phyloP scores from a whole-genome alignment of 2,113 vertebrate species.

The Sitta europaea region DNA sequence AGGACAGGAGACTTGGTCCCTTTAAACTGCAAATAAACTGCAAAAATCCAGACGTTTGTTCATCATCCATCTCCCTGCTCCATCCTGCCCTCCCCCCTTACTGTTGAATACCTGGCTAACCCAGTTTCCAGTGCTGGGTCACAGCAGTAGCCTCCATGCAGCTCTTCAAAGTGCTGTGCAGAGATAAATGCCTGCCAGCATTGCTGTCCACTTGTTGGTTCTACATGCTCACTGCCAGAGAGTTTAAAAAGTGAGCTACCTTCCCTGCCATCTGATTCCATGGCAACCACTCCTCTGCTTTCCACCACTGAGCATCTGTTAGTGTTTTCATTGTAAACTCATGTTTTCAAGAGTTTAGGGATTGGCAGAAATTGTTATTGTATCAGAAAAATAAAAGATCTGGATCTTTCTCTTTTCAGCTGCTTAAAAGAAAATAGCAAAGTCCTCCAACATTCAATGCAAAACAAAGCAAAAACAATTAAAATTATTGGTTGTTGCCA shows the following conservation, averaged over 20 bases:
- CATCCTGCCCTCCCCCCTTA: fast-evolving
- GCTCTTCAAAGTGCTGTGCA: background rate
- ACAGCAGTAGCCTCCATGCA: background rate
- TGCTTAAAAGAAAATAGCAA: background rate
- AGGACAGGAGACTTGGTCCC: background rate
- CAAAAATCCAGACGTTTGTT: background rate
- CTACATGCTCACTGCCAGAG: background rate
- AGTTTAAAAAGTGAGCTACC: slow-evolving; percentile 28
- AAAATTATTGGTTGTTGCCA: background rate
- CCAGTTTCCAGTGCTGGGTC: background rate
- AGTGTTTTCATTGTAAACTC: slow-evolving; percentile 27
- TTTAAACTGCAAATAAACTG: background rate
- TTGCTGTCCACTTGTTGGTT: slow-evolving; percentile 13
- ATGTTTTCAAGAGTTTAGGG: slow-evolving; percentile 4
- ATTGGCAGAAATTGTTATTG: background rate
- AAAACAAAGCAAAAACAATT: background rate
- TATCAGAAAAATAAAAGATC: background rate
- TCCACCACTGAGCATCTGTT: slow-evolving; percentile 41
- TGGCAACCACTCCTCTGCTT: slow-evolving; percentile 41
- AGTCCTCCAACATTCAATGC: background rate
- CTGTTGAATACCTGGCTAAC: background rate
- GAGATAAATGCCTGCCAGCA: background rate
- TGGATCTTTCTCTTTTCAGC: background rate
- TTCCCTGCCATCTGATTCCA: slow-evolving; percentile 26
- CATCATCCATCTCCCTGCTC: background rate